Conservation (phyloP, 2,888 invertebrate species). For the Amphimallon solstitiale region DNA sequence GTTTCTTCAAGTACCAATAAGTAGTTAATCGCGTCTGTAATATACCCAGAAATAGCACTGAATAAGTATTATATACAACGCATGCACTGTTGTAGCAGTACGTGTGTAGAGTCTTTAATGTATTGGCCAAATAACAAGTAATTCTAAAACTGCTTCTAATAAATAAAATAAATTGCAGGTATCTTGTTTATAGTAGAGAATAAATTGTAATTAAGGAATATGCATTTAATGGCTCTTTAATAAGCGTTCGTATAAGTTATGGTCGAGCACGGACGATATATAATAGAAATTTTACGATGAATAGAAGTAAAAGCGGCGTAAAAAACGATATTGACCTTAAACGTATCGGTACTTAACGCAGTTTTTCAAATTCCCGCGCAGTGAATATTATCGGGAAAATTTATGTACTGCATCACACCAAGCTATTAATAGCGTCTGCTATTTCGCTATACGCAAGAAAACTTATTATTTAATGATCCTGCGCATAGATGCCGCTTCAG, state of each 20-base stretch:
- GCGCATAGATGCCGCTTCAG: too few relatives aligned
- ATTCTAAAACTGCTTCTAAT: slow-evolving; percentile 8
- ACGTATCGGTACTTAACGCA: not conserved
- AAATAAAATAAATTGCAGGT: not conserved
- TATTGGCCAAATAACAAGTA: not conserved
- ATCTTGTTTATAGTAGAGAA: not conserved
- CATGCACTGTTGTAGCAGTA: not conserved
- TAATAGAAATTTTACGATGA: slow-evolving; percentile 1
- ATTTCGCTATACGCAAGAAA: too few relatives aligned
- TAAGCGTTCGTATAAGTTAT: slow-evolving; percentile 4
- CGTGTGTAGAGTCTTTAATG: not conserved
- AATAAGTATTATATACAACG: not conserved
- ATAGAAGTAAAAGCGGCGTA: not conserved
- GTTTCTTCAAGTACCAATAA: too few relatives aligned
- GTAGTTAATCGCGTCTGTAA: too few relatives aligned
- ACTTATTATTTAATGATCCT: too few relatives aligned
- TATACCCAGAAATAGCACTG: too few relatives aligned
- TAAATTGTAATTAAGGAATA: slow-evolving; percentile 14
- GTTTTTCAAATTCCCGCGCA: too few relatives aligned
- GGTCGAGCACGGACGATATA: not conserved
- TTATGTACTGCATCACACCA: too few relatives aligned
- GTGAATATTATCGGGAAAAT: too few relatives aligned
- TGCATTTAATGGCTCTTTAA: slow-evolving; percentile 7
- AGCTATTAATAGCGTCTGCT: too few relatives aligned
- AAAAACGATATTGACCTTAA: slow-evolving; percentile 9